A percentile compares a stretch with the other conserved stretches of the same genome.
Conservation (phyloP, 2,113 vertebrate genomes). For the Perca schrenkii region DNA sequence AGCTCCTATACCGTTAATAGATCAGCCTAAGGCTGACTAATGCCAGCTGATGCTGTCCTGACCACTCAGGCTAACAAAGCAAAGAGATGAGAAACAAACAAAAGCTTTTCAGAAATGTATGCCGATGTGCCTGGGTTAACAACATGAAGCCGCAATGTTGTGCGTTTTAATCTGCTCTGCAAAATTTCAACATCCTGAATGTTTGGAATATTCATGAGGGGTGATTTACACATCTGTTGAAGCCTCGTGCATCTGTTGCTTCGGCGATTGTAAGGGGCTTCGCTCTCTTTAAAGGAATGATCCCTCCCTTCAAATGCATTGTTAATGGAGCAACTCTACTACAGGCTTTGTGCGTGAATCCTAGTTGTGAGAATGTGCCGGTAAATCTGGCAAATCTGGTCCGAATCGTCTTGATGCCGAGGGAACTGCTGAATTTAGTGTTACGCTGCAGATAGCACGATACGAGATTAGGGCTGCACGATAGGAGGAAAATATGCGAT, state of each 20-base stretch:
- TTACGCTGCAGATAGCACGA: not conserved
- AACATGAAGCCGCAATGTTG: not conserved
- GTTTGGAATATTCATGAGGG: slow-evolving; percentile 48
- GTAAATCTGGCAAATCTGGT: not conserved
- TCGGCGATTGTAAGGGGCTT: slow-evolving; percentile 36
- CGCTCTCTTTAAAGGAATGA: slow-evolving; percentile 46
- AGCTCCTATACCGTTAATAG: slow-evolving; percentile 32
- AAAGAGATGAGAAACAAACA: slow-evolving; percentile 12
- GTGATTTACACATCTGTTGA: slow-evolving; percentile 66
- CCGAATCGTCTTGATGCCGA: not conserved
- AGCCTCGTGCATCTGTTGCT: slow-evolving; percentile 62
- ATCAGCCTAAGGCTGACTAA: slow-evolving; percentile 47
- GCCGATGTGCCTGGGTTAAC: no score
- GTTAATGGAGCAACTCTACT: slow-evolving; percentile 7
- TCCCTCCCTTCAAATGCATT: slow-evolving; percentile 12
- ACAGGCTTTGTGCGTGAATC: not conserved
- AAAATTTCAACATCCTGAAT: slow-evolving; percentile 35
- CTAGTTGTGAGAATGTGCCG: not conserved
- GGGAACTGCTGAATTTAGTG: not conserved
- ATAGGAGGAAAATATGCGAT: no score
- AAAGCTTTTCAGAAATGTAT: slow-evolving; percentile 14
- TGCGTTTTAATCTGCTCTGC: not conserved
- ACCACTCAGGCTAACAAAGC: slow-evolving; percentile 34
- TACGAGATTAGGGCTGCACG: not conserved
- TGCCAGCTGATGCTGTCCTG: slow-evolving; percentile 52